phyloP scores from a whole-genome alignment of 2,888 invertebrate genomes.

The Leucoma salicis region DNA sequence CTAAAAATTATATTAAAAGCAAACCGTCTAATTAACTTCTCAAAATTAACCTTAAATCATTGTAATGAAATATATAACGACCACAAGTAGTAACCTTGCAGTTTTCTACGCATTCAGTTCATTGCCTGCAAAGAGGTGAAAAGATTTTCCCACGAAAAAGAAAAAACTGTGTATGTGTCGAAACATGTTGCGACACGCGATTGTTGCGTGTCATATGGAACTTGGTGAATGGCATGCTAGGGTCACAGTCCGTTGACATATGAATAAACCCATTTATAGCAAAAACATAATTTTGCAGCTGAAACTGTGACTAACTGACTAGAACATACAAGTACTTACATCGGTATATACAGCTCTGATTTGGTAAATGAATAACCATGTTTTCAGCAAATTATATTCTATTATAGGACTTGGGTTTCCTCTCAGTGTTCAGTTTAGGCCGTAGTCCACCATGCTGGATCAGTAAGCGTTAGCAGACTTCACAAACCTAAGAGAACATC shows the following conservation, averaged over 20 bases:
- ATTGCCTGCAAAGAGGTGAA: constrained; percentile 68
- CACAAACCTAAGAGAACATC: too few species aligned
- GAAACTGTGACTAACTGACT: too few species aligned
- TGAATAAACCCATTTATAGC: constrained; percentile 15
- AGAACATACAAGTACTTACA: too few species aligned
- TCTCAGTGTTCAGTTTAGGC: too few species aligned
- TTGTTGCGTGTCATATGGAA: constrained; percentile 50
- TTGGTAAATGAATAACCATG: too few species aligned
- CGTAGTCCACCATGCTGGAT: too few species aligned
- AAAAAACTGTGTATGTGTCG: constrained; percentile 62
- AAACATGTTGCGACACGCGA: constrained; percentile 59
- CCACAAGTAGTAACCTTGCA: constrained; percentile 28
- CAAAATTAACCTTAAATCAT: constrained; percentile 10
- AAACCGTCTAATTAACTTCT: too few species aligned
- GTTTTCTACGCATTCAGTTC: constrained; percentile 42
- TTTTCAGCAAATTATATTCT: too few species aligned
- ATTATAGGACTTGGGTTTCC: too few species aligned
- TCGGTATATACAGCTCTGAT: too few species aligned
- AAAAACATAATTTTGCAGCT: not conserved
- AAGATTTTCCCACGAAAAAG: constrained; percentile 79
- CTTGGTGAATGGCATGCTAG: constrained; percentile 38
- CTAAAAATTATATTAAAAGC: too few species aligned
- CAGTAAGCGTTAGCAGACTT: too few species aligned
- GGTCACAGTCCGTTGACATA: constrained; percentile 38
- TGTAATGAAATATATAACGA: constrained; percentile 13